These are phyloP conservation scores for Triplophysa siluroides DNA, from an alignment of 2,113 vertebrate genomes.

Conservation along the genomic window DNA sequence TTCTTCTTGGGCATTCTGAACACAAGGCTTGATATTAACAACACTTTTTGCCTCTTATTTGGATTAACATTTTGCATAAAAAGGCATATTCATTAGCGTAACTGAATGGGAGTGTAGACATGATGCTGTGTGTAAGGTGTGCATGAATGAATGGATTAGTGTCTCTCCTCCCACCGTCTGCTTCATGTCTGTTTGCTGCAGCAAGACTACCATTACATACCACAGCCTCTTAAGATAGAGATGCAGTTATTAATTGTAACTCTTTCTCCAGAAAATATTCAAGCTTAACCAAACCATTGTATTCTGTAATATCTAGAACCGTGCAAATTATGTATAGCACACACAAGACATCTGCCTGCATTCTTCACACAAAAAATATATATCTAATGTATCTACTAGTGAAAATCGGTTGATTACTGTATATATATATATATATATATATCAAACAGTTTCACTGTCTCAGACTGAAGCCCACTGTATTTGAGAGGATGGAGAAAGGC, in stretches of 20 bases:
- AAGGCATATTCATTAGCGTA: not conserved
- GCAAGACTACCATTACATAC: slow-evolving; percentile 21
- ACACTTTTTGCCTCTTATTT: not conserved
- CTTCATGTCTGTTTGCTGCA: slow-evolving; percentile 20
- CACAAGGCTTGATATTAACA: not conserved
- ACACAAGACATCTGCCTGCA: not conserved
- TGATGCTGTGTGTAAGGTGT: slow-evolving; percentile 32
- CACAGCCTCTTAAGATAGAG: slow-evolving; percentile 3
- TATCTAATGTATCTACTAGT: too few species aligned
- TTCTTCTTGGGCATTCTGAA: not conserved
- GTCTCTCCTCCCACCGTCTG: slow-evolving; percentile 29
- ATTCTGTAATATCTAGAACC: not conserved
- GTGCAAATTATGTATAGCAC: not conserved
- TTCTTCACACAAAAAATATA: too few species aligned
- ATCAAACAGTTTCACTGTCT: too few species aligned
- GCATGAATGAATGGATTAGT: slow-evolving; percentile 35
- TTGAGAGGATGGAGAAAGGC: slow-evolving; percentile 22
- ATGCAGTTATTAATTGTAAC: slow-evolving; percentile 11
- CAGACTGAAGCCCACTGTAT: not conserved
- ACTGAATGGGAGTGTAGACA: slow-evolving; percentile 36
- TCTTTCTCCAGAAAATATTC: not conserved
- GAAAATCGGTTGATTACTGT: too few species aligned
- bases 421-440: too few species aligned
- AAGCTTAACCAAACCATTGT: not conserved
- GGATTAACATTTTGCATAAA: not conserved